A percentile compares a stretch with the other conserved stretches of the same genome.
Conservation (phyloP, 1,140 invertebrate genomes). For the Conopomorpha cramerella region DNA sequence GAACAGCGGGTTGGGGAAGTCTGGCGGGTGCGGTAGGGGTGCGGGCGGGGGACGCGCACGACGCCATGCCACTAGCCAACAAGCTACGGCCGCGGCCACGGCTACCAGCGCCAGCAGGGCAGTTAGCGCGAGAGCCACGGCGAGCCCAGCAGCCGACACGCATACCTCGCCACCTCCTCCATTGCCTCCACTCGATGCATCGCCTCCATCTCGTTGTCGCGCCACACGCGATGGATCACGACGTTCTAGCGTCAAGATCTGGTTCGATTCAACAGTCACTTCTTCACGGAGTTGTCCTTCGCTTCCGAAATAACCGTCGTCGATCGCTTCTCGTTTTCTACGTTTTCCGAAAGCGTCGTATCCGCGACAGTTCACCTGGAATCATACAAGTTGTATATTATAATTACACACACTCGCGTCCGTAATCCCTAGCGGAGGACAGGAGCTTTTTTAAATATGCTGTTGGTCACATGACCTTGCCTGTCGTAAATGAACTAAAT, state of each 20-base stretch:
- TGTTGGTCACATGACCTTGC: background rate
- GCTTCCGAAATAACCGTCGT: conserved; percentile 65
- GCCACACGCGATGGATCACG: conserved; percentile 65
- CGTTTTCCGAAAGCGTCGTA: conserved; percentile 86
- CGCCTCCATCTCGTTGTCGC: conserved; percentile 55
- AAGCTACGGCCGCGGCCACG: conserved; percentile 91
- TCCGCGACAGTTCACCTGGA: conserved; percentile 87
- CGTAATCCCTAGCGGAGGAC: too few relatives aligned
- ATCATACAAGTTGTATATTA: too few relatives aligned
- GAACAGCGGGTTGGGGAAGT: conserved; percentile 93
- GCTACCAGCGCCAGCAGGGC: conserved; percentile 89
- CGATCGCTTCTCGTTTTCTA: conserved; percentile 69
- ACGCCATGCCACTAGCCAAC: conserved; percentile 92
- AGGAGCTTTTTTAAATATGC: too few relatives aligned
- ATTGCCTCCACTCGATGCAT: conserved; percentile 23
- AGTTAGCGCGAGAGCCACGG: conserved; percentile 89
- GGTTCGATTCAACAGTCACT: conserved; percentile 90
- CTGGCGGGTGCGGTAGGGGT: conserved; percentile 89
- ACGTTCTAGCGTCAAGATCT: conserved; percentile 86
- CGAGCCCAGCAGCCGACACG: conserved; percentile 89
- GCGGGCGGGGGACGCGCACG: conserved; percentile 82
- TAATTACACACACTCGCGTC: too few relatives aligned
- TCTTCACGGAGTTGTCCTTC: conserved; percentile 88
- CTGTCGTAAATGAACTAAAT: too few relatives aligned
- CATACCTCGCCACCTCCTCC: conserved; percentile 78